Conservation (phyloP, 2,797 vertebrate species). For the Pantherophis alleghaniensis region DNA sequence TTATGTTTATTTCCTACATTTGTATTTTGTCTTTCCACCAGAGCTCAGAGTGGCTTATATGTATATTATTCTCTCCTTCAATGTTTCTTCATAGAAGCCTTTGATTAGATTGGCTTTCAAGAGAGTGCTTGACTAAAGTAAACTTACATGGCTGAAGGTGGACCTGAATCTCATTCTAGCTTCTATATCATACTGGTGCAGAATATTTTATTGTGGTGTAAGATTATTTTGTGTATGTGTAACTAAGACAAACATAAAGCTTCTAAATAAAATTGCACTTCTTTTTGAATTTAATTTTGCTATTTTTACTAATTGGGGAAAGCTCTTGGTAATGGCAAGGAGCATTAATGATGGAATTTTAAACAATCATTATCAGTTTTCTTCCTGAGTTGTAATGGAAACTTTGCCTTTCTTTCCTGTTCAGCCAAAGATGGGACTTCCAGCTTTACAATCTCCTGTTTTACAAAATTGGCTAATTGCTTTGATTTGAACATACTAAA, state of each 20-base stretch:
- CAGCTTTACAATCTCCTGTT: neutral
- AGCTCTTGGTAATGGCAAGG: neutral
- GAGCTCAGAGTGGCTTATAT: neutral
- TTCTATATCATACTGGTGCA: neutral
- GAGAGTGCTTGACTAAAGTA: neutral
- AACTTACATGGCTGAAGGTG: neutral
- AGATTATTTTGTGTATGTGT: neutral
- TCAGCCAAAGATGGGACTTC: neutral
- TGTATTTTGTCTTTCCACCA: neutral
- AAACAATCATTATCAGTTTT: neutral
- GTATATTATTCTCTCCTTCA: neutral
- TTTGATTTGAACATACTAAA: neutral
- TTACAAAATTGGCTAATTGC: neutral
- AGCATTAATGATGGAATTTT: neutral
- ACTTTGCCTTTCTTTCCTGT: neutral
- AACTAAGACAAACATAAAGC: neutral
- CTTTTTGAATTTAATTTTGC: neutral
- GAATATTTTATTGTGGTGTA: neutral
- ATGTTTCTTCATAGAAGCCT: neutral
- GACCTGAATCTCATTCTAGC: neutral
- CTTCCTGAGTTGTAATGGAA: neutral
- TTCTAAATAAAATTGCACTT: neutral
- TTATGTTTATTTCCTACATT: neutral
- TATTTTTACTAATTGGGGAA: neutral
- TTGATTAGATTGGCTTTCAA: neutral